Conservation (phyloP, 2,888 invertebrate species). For the Nowickia ferox region DNA sequence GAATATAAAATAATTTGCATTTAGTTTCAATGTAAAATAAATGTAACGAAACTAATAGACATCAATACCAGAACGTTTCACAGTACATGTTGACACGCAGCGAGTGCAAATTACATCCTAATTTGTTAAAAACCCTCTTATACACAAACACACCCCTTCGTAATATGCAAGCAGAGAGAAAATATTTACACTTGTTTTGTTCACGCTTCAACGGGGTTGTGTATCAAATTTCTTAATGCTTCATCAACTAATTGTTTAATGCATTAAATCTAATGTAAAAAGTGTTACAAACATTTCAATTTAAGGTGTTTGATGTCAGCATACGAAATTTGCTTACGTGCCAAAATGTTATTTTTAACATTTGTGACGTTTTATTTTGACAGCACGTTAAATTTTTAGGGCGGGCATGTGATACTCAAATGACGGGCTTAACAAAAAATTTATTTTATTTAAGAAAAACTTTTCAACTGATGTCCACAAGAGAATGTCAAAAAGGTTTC, state of each 20-base stretch:
- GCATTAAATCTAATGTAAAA: slow-evolving; percentile 32
- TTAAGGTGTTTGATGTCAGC: slow-evolving; percentile 46
- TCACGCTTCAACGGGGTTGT: slow-evolving; percentile 45
- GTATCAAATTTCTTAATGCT: slow-evolving; percentile 67
- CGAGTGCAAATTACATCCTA: slow-evolving; percentile 16
- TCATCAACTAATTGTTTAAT: slow-evolving; percentile 66
- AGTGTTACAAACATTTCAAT: slow-evolving; percentile 51
- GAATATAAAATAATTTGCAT: slow-evolving; percentile 56
- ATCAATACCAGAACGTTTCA: not conserved
- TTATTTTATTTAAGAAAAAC: not conserved
- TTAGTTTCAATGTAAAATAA: not conserved
- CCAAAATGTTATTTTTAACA: slow-evolving; percentile 40
- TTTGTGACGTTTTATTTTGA: slow-evolving; percentile 16
- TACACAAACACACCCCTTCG: slow-evolving; percentile 2
- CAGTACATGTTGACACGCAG: not conserved
- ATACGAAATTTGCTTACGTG: slow-evolving; percentile 62
- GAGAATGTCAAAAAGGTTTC: no score
- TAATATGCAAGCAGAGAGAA: slow-evolving; percentile 1
- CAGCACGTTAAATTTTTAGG: slow-evolving; percentile 1
- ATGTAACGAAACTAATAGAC: not conserved
- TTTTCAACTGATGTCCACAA: no score
- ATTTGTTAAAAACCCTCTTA: slow-evolving; percentile 8
- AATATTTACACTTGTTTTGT: slow-evolving; percentile 66
- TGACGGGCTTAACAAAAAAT: not conserved
- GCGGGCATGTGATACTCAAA: not conserved